Conservation (phyloP, 2,888 invertebrate species). For the Drosophila nr. perissopoda region DNA sequence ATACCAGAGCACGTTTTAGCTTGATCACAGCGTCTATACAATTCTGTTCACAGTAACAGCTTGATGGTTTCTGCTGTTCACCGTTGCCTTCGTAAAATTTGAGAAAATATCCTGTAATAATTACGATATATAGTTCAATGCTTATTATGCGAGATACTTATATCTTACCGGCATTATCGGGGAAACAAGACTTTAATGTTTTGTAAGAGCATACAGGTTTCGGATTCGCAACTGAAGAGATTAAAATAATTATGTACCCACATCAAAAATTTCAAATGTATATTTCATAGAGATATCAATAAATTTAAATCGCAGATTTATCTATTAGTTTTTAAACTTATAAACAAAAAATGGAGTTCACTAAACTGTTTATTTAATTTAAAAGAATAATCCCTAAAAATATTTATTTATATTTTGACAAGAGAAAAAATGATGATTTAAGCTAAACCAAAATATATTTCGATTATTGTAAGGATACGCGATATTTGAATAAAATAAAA, state of each 20-base stretch:
- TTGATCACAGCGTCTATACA: slow-evolving; percentile 79
- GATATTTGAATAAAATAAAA: neutral
- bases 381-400: too few relatives aligned
- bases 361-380: too few relatives aligned
- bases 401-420: too few relatives aligned
- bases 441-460: too few relatives aligned
- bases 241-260: neutral
- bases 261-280: neutral
- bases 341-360: too few relatives aligned
- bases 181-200: slow-evolving; percentile 76
- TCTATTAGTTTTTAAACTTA: too few relatives aligned
- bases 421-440: too few relatives aligned
- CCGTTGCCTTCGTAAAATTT: slow-evolving; percentile 55
- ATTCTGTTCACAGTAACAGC: slow-evolving; percentile 81
- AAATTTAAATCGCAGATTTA: neutral
- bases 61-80: slow-evolving; percentile 32
- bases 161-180: slow-evolving; percentile 67
- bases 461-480: too few relatives aligned
- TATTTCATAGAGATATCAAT: neutral
- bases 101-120: slow-evolving; percentile 52
- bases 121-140: neutral
- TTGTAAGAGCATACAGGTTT: slow-evolving; percentile 82
- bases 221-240: slow-evolving; percentile 66
- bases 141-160: neutral
- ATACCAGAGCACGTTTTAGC: slow-evolving; percentile 59